Conservation (phyloP, 2,888 invertebrate genomes). For the Mythimna vitellina region DNA sequence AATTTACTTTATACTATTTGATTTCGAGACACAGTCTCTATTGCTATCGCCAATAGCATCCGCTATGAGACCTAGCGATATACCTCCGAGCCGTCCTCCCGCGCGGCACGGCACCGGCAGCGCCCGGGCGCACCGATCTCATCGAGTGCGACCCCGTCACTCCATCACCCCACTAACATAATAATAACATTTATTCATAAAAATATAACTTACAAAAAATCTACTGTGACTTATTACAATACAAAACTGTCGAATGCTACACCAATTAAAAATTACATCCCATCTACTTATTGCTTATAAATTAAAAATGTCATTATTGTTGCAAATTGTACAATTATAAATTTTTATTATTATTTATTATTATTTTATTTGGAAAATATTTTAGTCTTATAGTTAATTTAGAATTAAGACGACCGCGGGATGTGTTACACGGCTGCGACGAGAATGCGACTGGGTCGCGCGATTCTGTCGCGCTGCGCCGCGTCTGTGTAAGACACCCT, state of each 20-base stretch:
- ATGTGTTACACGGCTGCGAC: conserved; percentile 55
- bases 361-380: conserved; percentile 64
- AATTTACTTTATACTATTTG: conserved; percentile 59
- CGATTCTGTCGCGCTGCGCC: conserved; percentile 15
- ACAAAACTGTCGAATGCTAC: conserved; percentile 63
- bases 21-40: conserved; percentile 64
- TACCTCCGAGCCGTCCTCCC: conserved; percentile 25
- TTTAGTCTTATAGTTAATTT: conserved; percentile 68
- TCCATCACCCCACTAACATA: conserved; percentile 42
- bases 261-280: conserved; percentile 60
- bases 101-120: conserved; percentile 20
- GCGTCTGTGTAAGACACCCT: conserved; percentile 55
- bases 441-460: conserved; percentile 15
- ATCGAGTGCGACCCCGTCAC: conserved; percentile 53
- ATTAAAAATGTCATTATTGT: conserved; percentile 66
- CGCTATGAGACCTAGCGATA: conserved; percentile 60
- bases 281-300: conserved; percentile 67
- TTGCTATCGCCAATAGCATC: conserved; percentile 57
- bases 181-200: conserved; percentile 64
- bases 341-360: conserved; percentile 55
- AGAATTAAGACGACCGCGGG: conserved; percentile 63
- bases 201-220: conserved; percentile 68
- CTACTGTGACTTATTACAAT: conserved; percentile 64
- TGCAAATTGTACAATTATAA: conserved; percentile 68
- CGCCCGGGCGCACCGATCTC: conserved; percentile 56